phyloP scores from a whole-genome alignment of 2,797 vertebrate genomes.

The Ataeniobius toweri region DNA sequence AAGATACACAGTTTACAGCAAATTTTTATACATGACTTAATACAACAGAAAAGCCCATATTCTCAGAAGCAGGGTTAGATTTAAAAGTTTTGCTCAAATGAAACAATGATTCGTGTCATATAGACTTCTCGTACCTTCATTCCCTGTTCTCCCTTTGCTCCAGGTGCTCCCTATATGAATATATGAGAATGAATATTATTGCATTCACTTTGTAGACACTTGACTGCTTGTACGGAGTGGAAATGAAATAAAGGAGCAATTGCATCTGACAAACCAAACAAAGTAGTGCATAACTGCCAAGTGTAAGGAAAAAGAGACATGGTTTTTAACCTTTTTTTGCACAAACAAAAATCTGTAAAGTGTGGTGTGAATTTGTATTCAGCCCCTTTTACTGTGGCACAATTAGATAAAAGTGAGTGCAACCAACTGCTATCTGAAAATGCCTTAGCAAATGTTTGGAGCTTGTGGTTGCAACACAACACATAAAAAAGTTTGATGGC shows the following conservation, averaged over 20 bases:
- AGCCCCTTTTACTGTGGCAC: not conserved
- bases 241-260: not conserved
- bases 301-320: not conserved
- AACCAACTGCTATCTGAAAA: not conserved
- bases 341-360: not conserved
- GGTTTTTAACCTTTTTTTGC: not conserved
- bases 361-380: not conserved
- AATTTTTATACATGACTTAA: not conserved
- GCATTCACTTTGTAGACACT: slow-evolving; percentile 7
- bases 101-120: not conserved
- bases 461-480: not conserved
- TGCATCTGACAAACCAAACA: not conserved
- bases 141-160: slow-evolving; percentile 76
- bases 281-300: not conserved
- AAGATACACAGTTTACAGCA: slow-evolving; percentile 28
- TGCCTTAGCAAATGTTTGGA: not conserved
- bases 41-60: not conserved
- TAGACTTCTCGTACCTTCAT: slow-evolving; percentile 39
- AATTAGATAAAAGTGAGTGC: too few relatives aligned
- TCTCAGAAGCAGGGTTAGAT: not conserved
- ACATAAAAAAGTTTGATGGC: not conserved
- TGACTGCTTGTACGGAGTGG: not conserved
- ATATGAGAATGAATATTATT: slow-evolving; percentile 21
- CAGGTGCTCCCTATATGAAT: slow-evolving; percentile 73
- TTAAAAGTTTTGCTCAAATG: not conserved